Percentiles rank a stretch among this genome's conserved stretches.
Evolutionary conservation across 2,888 invertebrate genomes (phyloP).

Genomic region (Augochlorella aurata): DNA sequence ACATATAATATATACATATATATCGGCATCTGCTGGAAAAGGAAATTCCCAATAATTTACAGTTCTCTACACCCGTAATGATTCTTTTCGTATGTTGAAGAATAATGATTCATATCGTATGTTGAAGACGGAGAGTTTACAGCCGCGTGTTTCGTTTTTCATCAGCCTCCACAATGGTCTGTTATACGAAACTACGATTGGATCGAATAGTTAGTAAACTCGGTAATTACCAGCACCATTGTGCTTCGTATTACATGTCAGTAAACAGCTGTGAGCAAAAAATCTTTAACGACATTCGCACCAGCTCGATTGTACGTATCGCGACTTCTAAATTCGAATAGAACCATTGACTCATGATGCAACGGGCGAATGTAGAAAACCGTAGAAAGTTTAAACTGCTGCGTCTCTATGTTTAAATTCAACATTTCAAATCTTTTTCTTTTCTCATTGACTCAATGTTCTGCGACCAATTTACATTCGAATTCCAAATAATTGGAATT

Average conservation of each 20-base stretch:
- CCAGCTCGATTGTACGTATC: not conserved
- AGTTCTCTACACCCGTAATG: too few relatives aligned
- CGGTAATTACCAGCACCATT: slow-evolving; percentile 46
- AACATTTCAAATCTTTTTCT: too few relatives aligned
- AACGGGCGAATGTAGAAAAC: not conserved
- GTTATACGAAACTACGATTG: slow-evolving; percentile 42
- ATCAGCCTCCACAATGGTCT: slow-evolving; percentile 33
- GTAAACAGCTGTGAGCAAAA: slow-evolving; percentile 12
- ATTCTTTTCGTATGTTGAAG: too few relatives aligned
- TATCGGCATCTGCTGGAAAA: not conserved
- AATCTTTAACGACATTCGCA: slow-evolving; percentile 24
- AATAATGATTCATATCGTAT: not conserved
- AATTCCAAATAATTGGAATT: too few relatives aligned
- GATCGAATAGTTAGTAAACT: slow-evolving; percentile 41
- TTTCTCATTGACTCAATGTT: too few relatives aligned
- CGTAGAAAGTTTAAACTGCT: not conserved
- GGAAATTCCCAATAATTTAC: not conserved
- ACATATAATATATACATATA: not conserved
- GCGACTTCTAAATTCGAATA: not conserved
- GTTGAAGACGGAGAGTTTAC: not conserved
- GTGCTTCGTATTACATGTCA: slow-evolving; percentile 19
- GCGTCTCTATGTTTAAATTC: too few relatives aligned
- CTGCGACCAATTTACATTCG: too few relatives aligned
- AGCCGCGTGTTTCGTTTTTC: slow-evolving; percentile 17
- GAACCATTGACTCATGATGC: not conserved